These are phyloP conservation scores for Ellobium chinense DNA, from an alignment of 2,888 invertebrate genomes.

Conservation along the genomic window DNA sequence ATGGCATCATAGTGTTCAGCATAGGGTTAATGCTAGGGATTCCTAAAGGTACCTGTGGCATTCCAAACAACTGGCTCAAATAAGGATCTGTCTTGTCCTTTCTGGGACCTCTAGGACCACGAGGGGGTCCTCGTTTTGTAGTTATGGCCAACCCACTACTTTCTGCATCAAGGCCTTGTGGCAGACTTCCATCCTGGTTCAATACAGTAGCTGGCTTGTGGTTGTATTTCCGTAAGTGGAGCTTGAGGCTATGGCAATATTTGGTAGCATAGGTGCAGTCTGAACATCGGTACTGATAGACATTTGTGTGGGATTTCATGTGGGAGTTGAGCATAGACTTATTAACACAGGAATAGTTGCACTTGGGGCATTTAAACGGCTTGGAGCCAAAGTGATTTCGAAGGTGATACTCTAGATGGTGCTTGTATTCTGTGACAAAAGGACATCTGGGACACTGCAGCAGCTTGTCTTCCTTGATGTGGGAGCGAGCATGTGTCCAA, in stretches of 20 bases:
- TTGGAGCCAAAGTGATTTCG: conserved; percentile 96
- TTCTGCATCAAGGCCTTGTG: conserved; percentile 73
- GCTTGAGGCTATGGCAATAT: conserved; percentile 97
- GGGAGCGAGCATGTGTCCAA: conserved; percentile 93
- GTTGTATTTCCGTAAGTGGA: conserved; percentile 93
- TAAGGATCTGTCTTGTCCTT: conserved; percentile 60
- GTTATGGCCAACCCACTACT: conserved; percentile 72
- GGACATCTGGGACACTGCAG: conserved; percentile 94
- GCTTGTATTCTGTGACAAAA: conserved; percentile 99
- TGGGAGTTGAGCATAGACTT: conserved; percentile 98
- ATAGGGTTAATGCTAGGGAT: conserved; percentile 59
- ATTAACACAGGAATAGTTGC: conserved; percentile 81
- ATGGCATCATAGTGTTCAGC: conserved; percentile 66
- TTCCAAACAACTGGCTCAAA: conserved; percentile 41
- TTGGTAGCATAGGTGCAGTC: conserved; percentile 98
- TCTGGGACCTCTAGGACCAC: conserved; percentile 73
- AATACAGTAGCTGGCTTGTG: conserved; percentile 93
- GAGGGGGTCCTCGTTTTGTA: conserved; percentile 76
- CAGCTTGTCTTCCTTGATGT: conserved; percentile 95
- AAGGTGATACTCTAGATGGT: conserved; percentile 96
- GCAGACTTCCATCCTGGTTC: conserved; percentile 77
- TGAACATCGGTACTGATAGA: conserved; percentile 95
- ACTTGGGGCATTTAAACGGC: conserved; percentile 95
- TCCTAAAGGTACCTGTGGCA: conserved; percentile 50
- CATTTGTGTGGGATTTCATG: conserved; percentile 91